Base-by-base conservation (phyloP, 2,113 vertebrate species). In the Mus pahari region DNA sequence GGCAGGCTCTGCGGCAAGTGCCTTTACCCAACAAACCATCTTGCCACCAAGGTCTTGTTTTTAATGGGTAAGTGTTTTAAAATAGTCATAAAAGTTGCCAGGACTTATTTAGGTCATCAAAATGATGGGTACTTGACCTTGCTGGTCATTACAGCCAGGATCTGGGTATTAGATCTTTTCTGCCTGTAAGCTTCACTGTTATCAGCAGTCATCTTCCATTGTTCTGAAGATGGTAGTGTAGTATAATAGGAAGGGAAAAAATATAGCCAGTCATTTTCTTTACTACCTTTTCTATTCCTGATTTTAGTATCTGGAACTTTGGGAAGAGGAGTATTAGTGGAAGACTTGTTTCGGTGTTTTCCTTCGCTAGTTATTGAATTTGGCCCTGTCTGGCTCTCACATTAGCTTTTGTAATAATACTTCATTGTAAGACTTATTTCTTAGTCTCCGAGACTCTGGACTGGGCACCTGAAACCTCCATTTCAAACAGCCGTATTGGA, bases 281-380 rank as follows among this genome's bases (percentile, higher is more conserved):
- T 36, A 62, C 83, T 14, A 39, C 7, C 48, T 82, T 90, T 71
- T 75, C 1, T 70, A 1, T 86, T 86, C 42, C 77, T 92, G 9
- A 36, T 42, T 33, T 92, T 79, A 89, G n/a, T n/a, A n/a, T 90
- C 64, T 84, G 19, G 45, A 89, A 93, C 50, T 95, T 79, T 66
- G 73, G 33, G 42, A 82, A 87, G 68, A 62, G 58, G 92, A 92
- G 64, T 79, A 11, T 87, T 96, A 90, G 71, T 70, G 42, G 66
- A 86, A 84, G 3, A 50, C 58, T 45, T 45, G 28, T 17, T 45
- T 70, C 71, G 17, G 16, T 92, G 2, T 90, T 96, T 91, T 73
- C 7, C 84, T 89, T 78, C 64, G 68, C 55, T 84, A 62, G 50
- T 88, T 88, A 90, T 64, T 83, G 17, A 60, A 73, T 77, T 90